Conservation (phyloP, 2,888 invertebrate species). For the Eilema caniola region DNA sequence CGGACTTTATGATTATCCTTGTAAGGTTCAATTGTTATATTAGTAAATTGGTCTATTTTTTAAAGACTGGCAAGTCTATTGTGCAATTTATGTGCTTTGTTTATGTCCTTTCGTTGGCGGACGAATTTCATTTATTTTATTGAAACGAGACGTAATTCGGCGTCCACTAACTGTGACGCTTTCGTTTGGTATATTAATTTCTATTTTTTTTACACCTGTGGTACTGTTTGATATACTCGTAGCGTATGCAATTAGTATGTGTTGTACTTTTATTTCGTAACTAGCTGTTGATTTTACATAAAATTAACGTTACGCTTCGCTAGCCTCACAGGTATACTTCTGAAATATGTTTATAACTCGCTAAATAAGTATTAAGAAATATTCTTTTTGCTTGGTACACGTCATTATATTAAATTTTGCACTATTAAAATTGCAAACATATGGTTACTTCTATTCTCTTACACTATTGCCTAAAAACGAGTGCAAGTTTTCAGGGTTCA, state of each 20-base stretch:
- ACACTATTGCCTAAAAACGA: background rate
- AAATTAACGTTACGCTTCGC: slow-evolving; percentile 1
- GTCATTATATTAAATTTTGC: background rate
- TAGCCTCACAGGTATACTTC: background rate
- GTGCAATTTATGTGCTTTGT: slow-evolving; percentile 50
- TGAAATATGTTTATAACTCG: background rate
- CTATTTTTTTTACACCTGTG: slow-evolving; percentile 14
- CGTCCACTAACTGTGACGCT: slow-evolving; percentile 23
- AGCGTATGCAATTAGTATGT: background rate
- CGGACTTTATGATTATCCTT: slow-evolving; percentile 33
- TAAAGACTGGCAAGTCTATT: slow-evolving; percentile 42
- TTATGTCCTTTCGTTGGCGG: slow-evolving; percentile 49
- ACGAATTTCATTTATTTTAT: slow-evolving; percentile 28
- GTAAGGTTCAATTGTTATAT: slow-evolving; percentile 30
- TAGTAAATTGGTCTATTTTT: slow-evolving; percentile 42
- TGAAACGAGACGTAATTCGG: slow-evolving; percentile 21
- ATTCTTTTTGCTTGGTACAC: background rate
- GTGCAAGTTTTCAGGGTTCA: background rate
- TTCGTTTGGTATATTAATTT: slow-evolving; percentile 20
- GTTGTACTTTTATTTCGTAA: background rate
- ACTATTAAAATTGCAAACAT: background rate
- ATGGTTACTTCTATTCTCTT: background rate
- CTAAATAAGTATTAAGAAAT: background rate
- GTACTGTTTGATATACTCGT: slow-evolving; percentile 13
- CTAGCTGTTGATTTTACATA: background rate